These are phyloP conservation scores for Trididemnum clinides DNA, from an alignment of 23 tunicate species.

Conservation along the genomic window DNA sequence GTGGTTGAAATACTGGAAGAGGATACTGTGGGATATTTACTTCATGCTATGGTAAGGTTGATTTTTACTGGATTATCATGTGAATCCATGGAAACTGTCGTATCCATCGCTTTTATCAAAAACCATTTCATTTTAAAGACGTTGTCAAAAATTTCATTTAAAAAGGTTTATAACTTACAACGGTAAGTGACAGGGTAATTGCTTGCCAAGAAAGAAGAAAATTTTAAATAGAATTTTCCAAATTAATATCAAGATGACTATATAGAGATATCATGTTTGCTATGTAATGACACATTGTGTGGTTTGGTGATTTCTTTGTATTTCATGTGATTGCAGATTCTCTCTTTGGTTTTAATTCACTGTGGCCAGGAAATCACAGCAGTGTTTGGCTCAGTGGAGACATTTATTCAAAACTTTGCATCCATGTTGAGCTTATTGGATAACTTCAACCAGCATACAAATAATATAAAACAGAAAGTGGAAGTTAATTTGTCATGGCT, in stretches of 20 bases:
- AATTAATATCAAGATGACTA: no score
- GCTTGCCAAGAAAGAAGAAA: no score
- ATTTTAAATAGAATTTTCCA: no score
- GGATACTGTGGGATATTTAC: not conserved
- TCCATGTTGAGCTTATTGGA: not conserved
- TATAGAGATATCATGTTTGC: no score
- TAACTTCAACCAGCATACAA: not conserved
- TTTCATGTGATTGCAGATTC: not conserved
- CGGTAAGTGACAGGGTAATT: no score
- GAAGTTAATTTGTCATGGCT: not conserved
- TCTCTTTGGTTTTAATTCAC: not conserved
- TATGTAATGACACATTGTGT: no score
- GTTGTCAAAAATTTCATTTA: no score
- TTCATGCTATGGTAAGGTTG: not conserved
- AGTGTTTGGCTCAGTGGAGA: not conserved
- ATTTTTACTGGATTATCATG: not conserved
- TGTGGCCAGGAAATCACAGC: not conserved
- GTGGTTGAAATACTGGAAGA: not conserved
- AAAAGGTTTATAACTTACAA: no score
- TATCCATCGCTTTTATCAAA: no score
- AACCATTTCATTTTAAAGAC: no score
- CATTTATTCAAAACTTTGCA: not conserved
- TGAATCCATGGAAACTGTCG: not conserved
- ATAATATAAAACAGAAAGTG: not conserved
- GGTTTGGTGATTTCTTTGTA: no score